phyloP scores from a whole-genome alignment of 2,888 invertebrate genomes.

The Diloba caeruleocephala region DNA sequence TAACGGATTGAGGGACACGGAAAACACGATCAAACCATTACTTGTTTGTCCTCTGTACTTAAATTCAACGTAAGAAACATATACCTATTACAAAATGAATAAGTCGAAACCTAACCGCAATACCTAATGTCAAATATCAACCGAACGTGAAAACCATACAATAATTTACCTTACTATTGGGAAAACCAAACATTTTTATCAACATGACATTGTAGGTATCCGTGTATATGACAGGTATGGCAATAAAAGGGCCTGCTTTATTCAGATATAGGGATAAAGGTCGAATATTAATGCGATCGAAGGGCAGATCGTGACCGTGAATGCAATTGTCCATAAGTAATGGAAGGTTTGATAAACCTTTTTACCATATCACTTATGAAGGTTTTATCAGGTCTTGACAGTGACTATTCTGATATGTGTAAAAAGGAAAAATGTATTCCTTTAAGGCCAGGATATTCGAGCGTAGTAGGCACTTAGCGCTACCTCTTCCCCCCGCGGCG shows the following conservation, averaged over 20 bases:
- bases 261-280: slow-evolving; percentile 18
- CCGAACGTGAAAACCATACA: neutral
- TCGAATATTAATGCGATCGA: slow-evolving; percentile 10
- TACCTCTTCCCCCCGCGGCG: too few species aligned
- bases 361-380: neutral
- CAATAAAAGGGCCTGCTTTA: slow-evolving; percentile 19
- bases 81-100: too few species aligned
- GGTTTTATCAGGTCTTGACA: neutral
- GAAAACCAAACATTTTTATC: slow-evolving; percentile 5
- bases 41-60: too few species aligned
- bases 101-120: too few species aligned
- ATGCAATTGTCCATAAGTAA: neutral
- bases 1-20: too few species aligned
- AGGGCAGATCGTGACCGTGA: slow-evolving; percentile 8
- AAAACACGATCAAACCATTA: too few species aligned
- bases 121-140: too few species aligned
- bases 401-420: neutral
- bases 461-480: too few species aligned
- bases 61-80: too few species aligned
- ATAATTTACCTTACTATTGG: slow-evolving; percentile 2
- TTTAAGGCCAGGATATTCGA: too few species aligned
- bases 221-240: slow-evolving; percentile 29
- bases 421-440: neutral
- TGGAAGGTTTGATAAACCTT: slow-evolving; percentile 1
- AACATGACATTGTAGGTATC: neutral